These are phyloP conservation scores for Antennarius striatus DNA, from an alignment of 2,113 vertebrate genomes.

Conservation along the genomic window DNA sequence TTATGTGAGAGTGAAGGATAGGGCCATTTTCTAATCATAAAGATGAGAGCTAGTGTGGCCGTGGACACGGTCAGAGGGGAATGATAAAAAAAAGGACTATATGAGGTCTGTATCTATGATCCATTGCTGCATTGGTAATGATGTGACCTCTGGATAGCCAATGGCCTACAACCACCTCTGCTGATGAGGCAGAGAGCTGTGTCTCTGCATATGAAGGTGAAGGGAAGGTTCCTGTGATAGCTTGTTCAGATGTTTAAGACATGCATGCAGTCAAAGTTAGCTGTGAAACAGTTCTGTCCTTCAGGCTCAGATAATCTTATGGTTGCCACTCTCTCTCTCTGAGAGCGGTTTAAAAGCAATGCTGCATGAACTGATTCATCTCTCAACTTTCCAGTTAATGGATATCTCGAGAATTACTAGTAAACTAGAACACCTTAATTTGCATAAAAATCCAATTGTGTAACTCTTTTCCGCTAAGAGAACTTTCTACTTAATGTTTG, in stretches of 20 bases:
- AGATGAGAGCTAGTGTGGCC: conserved; percentile 59
- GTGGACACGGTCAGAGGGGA: conserved; percentile 63
- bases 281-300: neutral
- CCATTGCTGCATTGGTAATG: conserved; percentile 64
- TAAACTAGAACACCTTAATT: neutral
- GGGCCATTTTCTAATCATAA: conserved; percentile 59
- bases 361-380: neutral
- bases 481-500: conserved; percentile 2
- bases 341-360: neutral
- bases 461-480: neutral
- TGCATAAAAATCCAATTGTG: neutral
- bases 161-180: conserved; percentile 49
- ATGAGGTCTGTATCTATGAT: conserved; percentile 60
- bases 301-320: neutral
- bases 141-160: conserved; percentile 55
- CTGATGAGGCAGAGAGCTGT: conserved; percentile 36
- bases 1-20: conserved; percentile 34
- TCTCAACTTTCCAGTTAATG: neutral
- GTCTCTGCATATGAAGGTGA: conserved; percentile 6
- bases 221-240: conserved; percentile 7
- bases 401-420: neutral
- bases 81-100: conserved; percentile 54
- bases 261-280: neutral
- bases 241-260: conserved; percentile 2
- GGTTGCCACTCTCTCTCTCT: neutral